Conservation (phyloP, 2,888 invertebrate genomes). For the Diaperis boleti region DNA sequence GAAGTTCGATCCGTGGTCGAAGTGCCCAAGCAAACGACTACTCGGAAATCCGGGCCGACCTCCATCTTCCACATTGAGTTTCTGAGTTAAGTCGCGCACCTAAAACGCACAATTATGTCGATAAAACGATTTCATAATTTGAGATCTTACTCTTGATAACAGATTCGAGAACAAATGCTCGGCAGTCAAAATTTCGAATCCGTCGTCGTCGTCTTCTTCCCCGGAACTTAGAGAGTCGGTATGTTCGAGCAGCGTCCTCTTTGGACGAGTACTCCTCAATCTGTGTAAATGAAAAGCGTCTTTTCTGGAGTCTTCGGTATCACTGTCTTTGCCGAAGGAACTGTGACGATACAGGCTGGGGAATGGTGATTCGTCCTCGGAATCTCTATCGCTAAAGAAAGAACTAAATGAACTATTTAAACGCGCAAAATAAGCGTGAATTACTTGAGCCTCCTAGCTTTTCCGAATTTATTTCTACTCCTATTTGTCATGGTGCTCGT, state of each 20-base stretch:
- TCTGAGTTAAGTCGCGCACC: slow-evolving; percentile 87
- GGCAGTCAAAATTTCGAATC: slow-evolving; percentile 90
- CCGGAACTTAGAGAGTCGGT: slow-evolving; percentile 91
- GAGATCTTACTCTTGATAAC: slow-evolving; percentile 78
- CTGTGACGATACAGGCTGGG: slow-evolving; percentile 71
- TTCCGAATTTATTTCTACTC: slow-evolving; percentile 67
- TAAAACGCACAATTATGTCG: slow-evolving; percentile 57
- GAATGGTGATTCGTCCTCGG: slow-evolving; percentile 77
- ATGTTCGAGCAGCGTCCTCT: slow-evolving; percentile 74
- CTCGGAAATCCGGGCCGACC: slow-evolving; percentile 73
- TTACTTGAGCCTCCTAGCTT: slow-evolving; percentile 78
- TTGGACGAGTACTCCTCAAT: slow-evolving; percentile 79
- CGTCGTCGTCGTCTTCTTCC: slow-evolving; percentile 90
- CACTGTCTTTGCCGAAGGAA: slow-evolving; percentile 71
- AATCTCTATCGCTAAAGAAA: slow-evolving; percentile 77
- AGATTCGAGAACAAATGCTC: slow-evolving; percentile 92
- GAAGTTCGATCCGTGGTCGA: slow-evolving; percentile 66
- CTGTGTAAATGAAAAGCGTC: slow-evolving; percentile 74
- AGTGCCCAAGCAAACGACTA: slow-evolving; percentile 71
- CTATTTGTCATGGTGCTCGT: slow-evolving; percentile 70
- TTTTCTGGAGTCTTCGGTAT: slow-evolving; percentile 69
- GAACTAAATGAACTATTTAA: slow-evolving; percentile 59
- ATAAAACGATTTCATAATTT: not conserved
- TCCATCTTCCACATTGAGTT: slow-evolving; percentile 86
- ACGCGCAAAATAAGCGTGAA: slow-evolving; percentile 23